Conservation (phyloP, 2,888 invertebrate genomes). For the Crossocerus cetratus region DNA sequence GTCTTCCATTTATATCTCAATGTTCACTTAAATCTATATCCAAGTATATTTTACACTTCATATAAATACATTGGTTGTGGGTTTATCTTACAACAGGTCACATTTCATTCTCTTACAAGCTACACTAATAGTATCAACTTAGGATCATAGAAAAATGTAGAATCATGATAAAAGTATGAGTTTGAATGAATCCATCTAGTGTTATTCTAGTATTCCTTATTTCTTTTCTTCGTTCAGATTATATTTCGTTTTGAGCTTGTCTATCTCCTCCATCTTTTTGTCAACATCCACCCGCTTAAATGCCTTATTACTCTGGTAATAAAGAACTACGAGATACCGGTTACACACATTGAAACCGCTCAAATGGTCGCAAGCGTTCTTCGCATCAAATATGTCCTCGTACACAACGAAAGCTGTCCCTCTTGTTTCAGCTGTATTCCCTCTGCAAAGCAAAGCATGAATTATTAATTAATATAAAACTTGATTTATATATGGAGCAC, state of each 20-base stretch:
- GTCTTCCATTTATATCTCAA: too few species aligned
- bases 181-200: too few species aligned
- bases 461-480: background rate
- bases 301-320: slow-evolving; percentile 97
- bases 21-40: too few species aligned
- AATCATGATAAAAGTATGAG: too few species aligned
- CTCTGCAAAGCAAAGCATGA: slow-evolving; percentile 80
- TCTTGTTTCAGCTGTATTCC: slow-evolving; percentile 97
- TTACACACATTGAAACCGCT: slow-evolving; percentile 99
- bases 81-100: background rate
- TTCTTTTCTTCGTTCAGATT: slow-evolving; percentile 74
- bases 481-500: too few species aligned
- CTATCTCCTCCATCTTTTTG: slow-evolving; percentile 96
- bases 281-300: slow-evolving; percentile 97
- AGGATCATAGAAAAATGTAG: background rate
- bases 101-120: background rate
- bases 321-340: slow-evolving; percentile 98
- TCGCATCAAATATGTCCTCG: slow-evolving; percentile 99
- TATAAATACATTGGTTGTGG: too few species aligned
- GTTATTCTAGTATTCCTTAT: slow-evolving; percentile 27
- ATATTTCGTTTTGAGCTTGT: slow-evolving; percentile 96
- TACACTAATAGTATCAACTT: background rate
- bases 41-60: too few species aligned
- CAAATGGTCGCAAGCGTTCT: slow-evolving; percentile 99
- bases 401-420: slow-evolving; percentile 99